Evolutionary conservation across 92 coral and sea anemone species (phyloP), one percentile per base, ranked within the genome.

Genomic region (Plumapathes pennacea): DNA sequence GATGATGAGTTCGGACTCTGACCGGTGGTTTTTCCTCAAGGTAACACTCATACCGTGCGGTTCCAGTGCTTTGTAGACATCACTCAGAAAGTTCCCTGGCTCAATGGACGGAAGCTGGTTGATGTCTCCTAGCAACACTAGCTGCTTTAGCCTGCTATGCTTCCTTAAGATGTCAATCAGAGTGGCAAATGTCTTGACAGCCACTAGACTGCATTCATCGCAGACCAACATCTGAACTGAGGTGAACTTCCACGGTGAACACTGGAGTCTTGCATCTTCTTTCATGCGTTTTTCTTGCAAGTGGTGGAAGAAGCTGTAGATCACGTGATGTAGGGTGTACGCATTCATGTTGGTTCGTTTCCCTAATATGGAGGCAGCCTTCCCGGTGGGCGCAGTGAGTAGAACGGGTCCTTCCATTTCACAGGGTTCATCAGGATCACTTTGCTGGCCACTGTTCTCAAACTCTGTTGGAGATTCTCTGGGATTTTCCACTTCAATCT

Each of bases 311-410:
- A 22, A 53, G 25, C 79, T 77, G 64, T 39, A 77, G 4, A 69
- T 77, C 17, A 77, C 84, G 10, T 74, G 46, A 42, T 77, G 84
- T 3, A 69, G 52, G 0, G 84, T 77, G 32, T 60, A 34, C 9
- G 84, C 27, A 17, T 46, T n/a, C 9, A 77, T 36, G 3, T 24
- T 5, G 3, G 72, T 69, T 34, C 84, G 72, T 28, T 69, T 69
- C 26, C 60, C 52, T 46, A 77, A 47, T 27, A 77, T 22, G 43
- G 84, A 28, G 14, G 84, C 79, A 20, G 84, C 84, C 45, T 77
- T 77, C 7, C 84, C 84, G 21, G 84, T 77, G 22, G 84, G 84
- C 0, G 84, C 84, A 0, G 84, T 69, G 0, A 77, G 79, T n/a
- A 77, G 54, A 9, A 77, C 62, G 32, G 46, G 26, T 5, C 62